phyloP scores from a whole-genome alignment of 2,888 invertebrate genomes.

The Pseudeuparius sepicola region DNA sequence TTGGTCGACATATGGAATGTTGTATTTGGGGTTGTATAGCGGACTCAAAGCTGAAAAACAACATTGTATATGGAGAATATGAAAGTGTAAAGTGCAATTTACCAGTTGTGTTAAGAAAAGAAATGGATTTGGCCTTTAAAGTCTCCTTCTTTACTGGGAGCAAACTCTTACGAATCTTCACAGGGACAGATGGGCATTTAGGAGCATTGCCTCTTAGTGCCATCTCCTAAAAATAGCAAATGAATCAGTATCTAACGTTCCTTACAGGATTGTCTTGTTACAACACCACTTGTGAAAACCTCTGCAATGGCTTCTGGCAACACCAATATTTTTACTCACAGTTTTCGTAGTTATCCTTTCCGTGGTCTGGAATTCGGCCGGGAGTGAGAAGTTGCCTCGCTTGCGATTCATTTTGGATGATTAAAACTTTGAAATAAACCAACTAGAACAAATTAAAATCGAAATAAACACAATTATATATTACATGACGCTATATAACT shows the following conservation, averaged over 20 bases:
- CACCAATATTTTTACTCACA: slow-evolving; percentile 19
- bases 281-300: too few relatives aligned
- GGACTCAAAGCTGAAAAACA: slow-evolving; percentile 32
- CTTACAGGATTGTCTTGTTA: too few relatives aligned
- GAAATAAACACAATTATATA: slow-evolving; percentile 10
- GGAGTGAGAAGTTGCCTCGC: slow-evolving; percentile 20
- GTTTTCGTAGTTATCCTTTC: slow-evolving; percentile 27
- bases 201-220: slow-evolving; percentile 22
- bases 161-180: slow-evolving; percentile 23
- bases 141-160: slow-evolving; percentile 16
- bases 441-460: slow-evolving; percentile 20
- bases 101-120: slow-evolving; percentile 24
- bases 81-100: slow-evolving; percentile 15
- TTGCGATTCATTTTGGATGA: slow-evolving; percentile 23
- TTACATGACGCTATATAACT: slow-evolving; percentile 20
- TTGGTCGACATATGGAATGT: slow-evolving; percentile 52
- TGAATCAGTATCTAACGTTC: not conserved
- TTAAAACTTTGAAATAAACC: slow-evolving; percentile 15
- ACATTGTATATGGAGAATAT: too few relatives aligned
- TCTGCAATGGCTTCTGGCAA: not conserved
- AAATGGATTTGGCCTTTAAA: slow-evolving; percentile 23
- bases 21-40: slow-evolving; percentile 35
- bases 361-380: slow-evolving; percentile 23
- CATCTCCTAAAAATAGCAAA: slow-evolving; percentile 21
- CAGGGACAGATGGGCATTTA: slow-evolving; percentile 25